Evolutionary conservation across 2,888 invertebrate genomes (phyloP).

Genomic region (Oscheius sp.): DNA sequence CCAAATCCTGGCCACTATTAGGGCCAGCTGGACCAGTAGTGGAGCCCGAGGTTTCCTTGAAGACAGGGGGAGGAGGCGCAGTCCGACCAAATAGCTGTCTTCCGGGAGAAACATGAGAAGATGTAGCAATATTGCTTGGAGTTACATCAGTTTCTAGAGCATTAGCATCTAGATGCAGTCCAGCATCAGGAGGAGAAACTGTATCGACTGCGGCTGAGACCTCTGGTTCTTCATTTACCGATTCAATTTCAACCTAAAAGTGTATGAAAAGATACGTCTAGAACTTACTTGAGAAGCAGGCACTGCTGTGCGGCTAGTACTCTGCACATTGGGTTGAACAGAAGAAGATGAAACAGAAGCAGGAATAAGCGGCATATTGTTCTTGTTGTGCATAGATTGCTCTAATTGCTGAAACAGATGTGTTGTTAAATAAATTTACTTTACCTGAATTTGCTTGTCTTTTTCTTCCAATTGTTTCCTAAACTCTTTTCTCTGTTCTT

Average conservation of each 20-base stretch:
- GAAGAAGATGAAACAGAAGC: constrained; percentile 22
- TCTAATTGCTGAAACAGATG: constrained; percentile 4
- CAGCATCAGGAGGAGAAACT: constrained; percentile 28
- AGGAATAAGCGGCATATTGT: neutral
- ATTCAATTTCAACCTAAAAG: neutral
- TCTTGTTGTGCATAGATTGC: neutral
- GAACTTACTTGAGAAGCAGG: neutral
- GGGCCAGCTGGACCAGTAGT: neutral
- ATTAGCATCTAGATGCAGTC: constrained; percentile 10
- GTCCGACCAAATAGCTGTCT: neutral
- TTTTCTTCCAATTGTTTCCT: neutral
- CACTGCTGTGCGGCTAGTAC: neutral
- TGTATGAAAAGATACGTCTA: neutral
- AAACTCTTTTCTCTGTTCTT: constrained; percentile 13
- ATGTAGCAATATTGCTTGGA: neutral
- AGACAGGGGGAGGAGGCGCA: neutral
- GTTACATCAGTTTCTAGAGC: neutral
- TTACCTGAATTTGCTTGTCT: constrained; percentile 13
- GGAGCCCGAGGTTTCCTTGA: neutral
- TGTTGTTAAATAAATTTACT: neutral
- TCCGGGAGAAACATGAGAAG: constrained; percentile 3
- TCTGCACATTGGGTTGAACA: neutral
- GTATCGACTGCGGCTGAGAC: neutral
- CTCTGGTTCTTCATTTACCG: constrained; percentile 8
- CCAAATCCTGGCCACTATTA: neutral